phyloP scores from a whole-genome alignment of 2,797 vertebrate genomes.

The Dryobates pubescens region DNA sequence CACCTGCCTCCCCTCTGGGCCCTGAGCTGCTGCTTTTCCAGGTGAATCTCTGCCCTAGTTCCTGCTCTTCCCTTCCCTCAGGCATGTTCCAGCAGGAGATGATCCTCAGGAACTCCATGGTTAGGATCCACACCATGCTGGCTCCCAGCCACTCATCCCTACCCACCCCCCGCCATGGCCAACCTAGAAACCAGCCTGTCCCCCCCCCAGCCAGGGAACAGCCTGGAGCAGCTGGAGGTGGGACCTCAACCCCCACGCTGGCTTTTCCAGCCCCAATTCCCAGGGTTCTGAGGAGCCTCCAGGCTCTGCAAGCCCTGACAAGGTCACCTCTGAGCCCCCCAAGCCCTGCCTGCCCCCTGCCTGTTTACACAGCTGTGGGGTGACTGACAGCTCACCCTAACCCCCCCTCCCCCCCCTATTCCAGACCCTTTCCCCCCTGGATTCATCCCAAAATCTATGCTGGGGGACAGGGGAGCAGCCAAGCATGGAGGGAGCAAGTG shows the following conservation, averaged over 20 bases:
- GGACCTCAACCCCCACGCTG: neutral
- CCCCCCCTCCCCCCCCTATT: neutral
- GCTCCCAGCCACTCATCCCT: rapidly evolving
- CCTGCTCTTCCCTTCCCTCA: neutral
- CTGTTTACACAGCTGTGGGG: slow-evolving; percentile 26
- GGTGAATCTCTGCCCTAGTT: rapidly evolving
- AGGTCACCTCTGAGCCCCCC: neutral
- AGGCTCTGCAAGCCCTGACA: neutral
- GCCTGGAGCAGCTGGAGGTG: neutral
- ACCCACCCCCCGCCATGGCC: rapidly evolving
- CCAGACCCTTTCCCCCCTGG: neutral
- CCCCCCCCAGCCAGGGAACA: neutral
- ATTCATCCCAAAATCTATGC: neutral
- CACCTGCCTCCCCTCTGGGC: neutral
- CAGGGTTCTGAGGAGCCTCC: neutral
- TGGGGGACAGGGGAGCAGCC: neutral
- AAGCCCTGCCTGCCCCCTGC: neutral
- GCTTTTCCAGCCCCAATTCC: neutral
- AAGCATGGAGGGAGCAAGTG: neutral
- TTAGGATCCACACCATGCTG: neutral
- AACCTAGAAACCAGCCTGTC: neutral
- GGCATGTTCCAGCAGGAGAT: neutral
- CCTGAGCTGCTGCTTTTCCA: rapidly evolving
- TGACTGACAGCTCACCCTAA: neutral
- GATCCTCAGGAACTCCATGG: rapidly evolving